These are phyloP conservation scores for Ptycholaimellus sp. DNA, from an alignment of 2,888 invertebrate species.

Conservation along the genomic window DNA sequence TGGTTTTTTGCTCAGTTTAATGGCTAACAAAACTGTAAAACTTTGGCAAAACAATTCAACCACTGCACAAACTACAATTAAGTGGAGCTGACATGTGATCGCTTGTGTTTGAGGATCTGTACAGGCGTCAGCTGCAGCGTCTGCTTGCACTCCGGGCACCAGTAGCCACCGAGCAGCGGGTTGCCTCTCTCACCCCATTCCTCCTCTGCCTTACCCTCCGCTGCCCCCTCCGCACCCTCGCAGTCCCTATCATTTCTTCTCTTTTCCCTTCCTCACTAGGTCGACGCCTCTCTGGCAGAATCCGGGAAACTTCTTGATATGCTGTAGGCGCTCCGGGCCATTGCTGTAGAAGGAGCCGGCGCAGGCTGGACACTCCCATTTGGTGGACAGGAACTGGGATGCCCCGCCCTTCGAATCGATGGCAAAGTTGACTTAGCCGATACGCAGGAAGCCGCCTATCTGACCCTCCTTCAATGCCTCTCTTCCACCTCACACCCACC, in stretches of 20 bases:
- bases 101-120: slow-evolving; percentile 58
- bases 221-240: too few species aligned
- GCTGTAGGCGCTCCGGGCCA: slow-evolving; percentile 48
- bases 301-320: slow-evolving; percentile 42
- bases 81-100: not conserved
- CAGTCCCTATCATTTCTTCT: not conserved
- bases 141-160: slow-evolving; percentile 46
- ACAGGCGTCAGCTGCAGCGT: slow-evolving; percentile 47
- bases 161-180: slow-evolving; percentile 34
- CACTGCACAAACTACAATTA: too few species aligned
- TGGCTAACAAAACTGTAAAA: too few species aligned
- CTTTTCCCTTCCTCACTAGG: slow-evolving; percentile 25
- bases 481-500: not conserved
- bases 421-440: too few species aligned
- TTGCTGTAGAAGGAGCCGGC: slow-evolving; percentile 38
- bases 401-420: slow-evolving; percentile 26
- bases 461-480: slow-evolving; percentile 1
- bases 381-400: slow-evolving; percentile 23
- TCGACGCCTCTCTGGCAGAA: too few species aligned
- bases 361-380: slow-evolving; percentile 31
- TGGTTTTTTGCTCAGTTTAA: too few species aligned
- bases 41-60: too few species aligned
- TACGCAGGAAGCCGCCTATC: too few species aligned
- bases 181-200: slow-evolving; percentile 9
- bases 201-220: not conserved